Conservation (phyloP, 2,113 vertebrate genomes). For the Bolborhynchus lineola region DNA sequence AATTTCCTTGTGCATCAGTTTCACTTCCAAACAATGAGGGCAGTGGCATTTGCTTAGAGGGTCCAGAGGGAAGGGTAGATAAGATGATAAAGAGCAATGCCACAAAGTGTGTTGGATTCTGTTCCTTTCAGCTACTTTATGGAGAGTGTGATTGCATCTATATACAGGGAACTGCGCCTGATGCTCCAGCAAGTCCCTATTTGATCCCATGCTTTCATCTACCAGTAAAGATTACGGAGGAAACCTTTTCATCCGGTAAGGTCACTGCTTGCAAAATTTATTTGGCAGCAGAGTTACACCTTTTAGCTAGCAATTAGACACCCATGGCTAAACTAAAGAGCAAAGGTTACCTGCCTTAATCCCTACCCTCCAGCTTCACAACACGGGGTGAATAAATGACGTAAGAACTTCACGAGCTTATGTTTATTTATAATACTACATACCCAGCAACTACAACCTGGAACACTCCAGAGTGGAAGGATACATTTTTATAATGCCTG, state of each 20-base stretch:
- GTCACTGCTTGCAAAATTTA: slow-evolving; percentile 25
- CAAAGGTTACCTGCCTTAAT: slow-evolving; percentile 14
- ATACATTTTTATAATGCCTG: slow-evolving; percentile 87
- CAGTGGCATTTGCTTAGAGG: not conserved
- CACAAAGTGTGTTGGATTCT: not conserved
- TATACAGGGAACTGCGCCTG: not conserved
- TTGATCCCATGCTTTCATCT: not conserved
- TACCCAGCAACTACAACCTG: slow-evolving; percentile 67
- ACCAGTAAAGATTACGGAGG: not conserved
- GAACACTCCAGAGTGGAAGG: slow-evolving; percentile 65
- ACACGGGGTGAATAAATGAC: slow-evolving; percentile 63
- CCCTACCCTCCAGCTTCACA: slow-evolving; percentile 28
- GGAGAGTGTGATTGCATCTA: not conserved
- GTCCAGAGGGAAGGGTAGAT: fast-evolving
- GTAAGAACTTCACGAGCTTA: slow-evolving; percentile 50
- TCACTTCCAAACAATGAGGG: not conserved
- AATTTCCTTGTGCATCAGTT: not conserved
- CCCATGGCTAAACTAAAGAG: slow-evolving; percentile 11
- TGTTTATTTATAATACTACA: slow-evolving; percentile 81
- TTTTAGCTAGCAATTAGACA: slow-evolving; percentile 29
- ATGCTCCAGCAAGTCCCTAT: not conserved
- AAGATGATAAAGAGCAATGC: not conserved
- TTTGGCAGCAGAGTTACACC: slow-evolving; percentile 3
- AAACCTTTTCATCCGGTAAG: not conserved
- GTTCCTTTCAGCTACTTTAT: not conserved